Conservation (phyloP, 2,888 invertebrate genomes). For the Cremastinae sp. region DNA sequence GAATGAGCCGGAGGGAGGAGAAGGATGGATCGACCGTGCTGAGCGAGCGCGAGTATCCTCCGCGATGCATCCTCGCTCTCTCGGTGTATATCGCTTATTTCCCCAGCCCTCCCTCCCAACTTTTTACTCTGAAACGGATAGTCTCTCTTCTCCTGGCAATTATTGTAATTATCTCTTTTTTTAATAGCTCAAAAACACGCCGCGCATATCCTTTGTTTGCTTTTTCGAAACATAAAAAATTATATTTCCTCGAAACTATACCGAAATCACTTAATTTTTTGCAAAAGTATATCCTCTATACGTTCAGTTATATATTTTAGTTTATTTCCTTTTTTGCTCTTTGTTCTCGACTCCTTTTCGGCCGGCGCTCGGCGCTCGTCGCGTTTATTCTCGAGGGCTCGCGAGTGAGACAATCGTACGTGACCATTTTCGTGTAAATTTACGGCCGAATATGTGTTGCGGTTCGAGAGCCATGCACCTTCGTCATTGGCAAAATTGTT, state of each 20-base stretch:
- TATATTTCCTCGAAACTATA: no score
- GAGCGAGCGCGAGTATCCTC: conserved; percentile 63
- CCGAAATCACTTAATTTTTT: no score
- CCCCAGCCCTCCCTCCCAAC: conserved; percentile 1
- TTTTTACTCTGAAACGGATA: conserved; percentile 14
- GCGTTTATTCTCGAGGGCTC: conserved; percentile 8
- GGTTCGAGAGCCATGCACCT: conserved; percentile 31
- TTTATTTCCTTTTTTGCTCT: neutral
- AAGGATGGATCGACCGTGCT: conserved; percentile 64
- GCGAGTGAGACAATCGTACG: conserved; percentile 40
- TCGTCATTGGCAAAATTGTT: conserved; percentile 56
- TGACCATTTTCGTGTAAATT: conserved; percentile 62
- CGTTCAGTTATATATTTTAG: no score
- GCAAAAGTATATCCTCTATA: no score
- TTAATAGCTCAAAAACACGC: neutral
- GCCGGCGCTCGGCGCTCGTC: conserved; percentile 6
- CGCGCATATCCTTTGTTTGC: neutral
- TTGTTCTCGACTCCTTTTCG: neutral
- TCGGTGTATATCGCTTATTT: conserved; percentile 17
- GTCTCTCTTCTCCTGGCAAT: conserved; percentile 14
- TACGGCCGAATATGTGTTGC: conserved; percentile 46
- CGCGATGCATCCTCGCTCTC: conserved; percentile 42
- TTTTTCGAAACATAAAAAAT: no score
- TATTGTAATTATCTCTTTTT: neutral
- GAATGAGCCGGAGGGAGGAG: conserved; percentile 70